Percentiles rank a stretch among this genome's conserved stretches.
Evolutionary conservation across 2,113 vertebrate genomes (phyloP).

Genomic region (Cyanocitta stelleri): DNA sequence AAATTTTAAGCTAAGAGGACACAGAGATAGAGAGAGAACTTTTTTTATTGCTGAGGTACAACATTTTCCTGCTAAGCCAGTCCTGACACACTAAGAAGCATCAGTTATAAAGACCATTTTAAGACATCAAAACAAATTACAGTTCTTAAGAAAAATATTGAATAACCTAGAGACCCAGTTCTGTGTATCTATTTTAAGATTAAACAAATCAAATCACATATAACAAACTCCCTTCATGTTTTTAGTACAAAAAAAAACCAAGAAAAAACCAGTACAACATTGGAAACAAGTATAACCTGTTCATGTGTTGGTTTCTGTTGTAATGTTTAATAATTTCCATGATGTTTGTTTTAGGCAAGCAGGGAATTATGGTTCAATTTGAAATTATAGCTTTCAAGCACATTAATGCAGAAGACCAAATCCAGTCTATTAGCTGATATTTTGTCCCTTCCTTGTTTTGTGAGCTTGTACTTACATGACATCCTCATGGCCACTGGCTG

Average conservation of each 20-base stretch:
- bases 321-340: not conserved
- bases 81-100: not conserved
- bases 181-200: not conserved
- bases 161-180: not conserved
- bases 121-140: not conserved
- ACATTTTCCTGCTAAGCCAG: not conserved
- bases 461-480: not conserved
- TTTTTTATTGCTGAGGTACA: not conserved
- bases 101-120: not conserved
- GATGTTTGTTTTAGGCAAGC: not conserved
- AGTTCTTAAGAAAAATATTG: not conserved
- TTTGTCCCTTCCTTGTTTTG: not conserved
- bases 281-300: not conserved
- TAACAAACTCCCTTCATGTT: not conserved
- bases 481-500: not conserved
- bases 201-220: not conserved
- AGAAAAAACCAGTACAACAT: not conserved
- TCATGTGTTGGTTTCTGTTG: not conserved
- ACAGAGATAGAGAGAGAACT: not conserved
- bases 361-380: not conserved
- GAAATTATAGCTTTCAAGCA: not conserved
- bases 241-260: not conserved
- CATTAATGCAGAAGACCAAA: not conserved
- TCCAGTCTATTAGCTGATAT: not conserved
- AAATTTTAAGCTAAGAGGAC: not conserved